Conservation (phyloP, 2,888 invertebrate species). For the Corbicula japonica region DNA sequence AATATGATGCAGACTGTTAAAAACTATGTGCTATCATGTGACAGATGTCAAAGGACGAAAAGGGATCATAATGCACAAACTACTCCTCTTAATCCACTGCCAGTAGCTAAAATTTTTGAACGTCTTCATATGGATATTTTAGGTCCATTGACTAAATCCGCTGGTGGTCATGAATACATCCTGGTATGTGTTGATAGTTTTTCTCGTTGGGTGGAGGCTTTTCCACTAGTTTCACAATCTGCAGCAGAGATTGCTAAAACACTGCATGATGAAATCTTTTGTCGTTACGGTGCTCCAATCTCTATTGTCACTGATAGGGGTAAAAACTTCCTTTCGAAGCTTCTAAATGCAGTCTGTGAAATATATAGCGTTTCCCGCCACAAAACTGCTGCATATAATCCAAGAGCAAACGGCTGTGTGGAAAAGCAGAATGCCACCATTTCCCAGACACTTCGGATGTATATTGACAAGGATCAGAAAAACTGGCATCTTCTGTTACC, state of each 20-base stretch:
- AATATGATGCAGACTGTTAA: constrained; percentile 33
- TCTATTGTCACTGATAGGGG: constrained; percentile 51
- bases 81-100: constrained; percentile 29
- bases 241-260: constrained; percentile 37
- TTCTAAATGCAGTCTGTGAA: constrained; percentile 31
- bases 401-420: constrained; percentile 39
- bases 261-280: constrained; percentile 40
- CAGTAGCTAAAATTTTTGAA: constrained; percentile 22
- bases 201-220: constrained; percentile 47
- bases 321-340: constrained; percentile 45
- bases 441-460: constrained; percentile 41
- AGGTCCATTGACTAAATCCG: constrained; percentile 22
- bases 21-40: constrained; percentile 47
- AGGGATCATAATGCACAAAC: constrained; percentile 6
- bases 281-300: constrained; percentile 36
- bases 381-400: constrained; percentile 52
- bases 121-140: constrained; percentile 16
- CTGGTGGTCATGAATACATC: constrained; percentile 49
- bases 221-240: constrained; percentile 35
- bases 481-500: constrained; percentile 48
- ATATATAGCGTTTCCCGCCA: constrained; percentile 47
- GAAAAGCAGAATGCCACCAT: constrained; percentile 51
- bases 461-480: constrained; percentile 50
- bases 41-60: constrained; percentile 53
- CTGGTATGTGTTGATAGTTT: constrained; percentile 48